These are phyloP conservation scores for Lamproptera curius DNA, from an alignment of 2,888 invertebrate genomes.

Conservation along the genomic window DNA sequence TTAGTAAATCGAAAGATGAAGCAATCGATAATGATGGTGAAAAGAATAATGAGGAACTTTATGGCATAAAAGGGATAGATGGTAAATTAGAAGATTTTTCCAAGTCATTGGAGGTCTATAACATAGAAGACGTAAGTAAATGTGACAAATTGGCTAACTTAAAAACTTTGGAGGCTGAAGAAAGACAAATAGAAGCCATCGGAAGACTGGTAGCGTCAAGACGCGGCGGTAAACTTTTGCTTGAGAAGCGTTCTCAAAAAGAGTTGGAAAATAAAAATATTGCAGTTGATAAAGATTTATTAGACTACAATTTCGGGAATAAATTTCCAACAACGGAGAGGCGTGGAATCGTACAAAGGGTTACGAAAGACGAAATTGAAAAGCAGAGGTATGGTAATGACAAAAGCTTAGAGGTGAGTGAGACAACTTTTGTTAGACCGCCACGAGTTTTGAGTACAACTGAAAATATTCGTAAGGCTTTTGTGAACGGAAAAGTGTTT, in stretches of 20 bases:
- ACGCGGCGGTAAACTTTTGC: slow-evolving; percentile 53
- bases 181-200: slow-evolving; percentile 70
- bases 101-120: slow-evolving; percentile 62
- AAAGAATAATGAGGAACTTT: slow-evolving; percentile 37
- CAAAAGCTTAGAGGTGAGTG: slow-evolving; percentile 67
- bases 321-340: slow-evolving; percentile 55
- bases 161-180: slow-evolving; percentile 68
- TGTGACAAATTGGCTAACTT: slow-evolving; percentile 53
- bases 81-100: slow-evolving; percentile 65
- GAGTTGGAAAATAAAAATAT: slow-evolving; percentile 60
- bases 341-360: slow-evolving; percentile 58
- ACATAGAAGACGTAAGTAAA: slow-evolving; percentile 59
- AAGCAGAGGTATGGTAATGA: slow-evolving; percentile 49
- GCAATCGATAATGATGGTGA: slow-evolving; percentile 35
- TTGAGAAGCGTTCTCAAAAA: slow-evolving; percentile 65
- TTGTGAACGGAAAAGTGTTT: slow-evolving; percentile 69
- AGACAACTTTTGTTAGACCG: slow-evolving; percentile 63
- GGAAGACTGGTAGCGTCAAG: slow-evolving; percentile 63
- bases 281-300: slow-evolving; percentile 53
- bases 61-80: slow-evolving; percentile 59
- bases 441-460: slow-evolving; percentile 63
- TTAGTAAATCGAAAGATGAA: slow-evolving; percentile 44
- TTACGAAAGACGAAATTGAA: slow-evolving; percentile 66
- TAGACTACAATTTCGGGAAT: slow-evolving; percentile 61
- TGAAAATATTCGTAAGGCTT: slow-evolving; percentile 63